Conservation (phyloP, 2,113 vertebrate genomes). For the Bufo bufo region DNA sequence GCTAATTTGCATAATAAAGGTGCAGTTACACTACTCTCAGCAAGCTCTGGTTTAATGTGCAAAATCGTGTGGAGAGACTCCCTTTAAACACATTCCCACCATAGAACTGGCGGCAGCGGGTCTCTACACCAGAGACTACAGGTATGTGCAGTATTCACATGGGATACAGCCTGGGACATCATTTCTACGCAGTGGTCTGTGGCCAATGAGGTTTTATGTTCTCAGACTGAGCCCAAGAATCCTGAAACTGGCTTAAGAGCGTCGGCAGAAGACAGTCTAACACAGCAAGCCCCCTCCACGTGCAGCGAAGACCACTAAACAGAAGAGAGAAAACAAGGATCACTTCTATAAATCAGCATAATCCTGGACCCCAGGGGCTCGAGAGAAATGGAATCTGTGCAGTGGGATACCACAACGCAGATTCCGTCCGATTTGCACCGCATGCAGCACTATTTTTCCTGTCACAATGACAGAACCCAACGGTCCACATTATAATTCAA, state of each 20-base stretch:
- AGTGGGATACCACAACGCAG: no score
- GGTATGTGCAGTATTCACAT: neutral
- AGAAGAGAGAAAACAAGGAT: neutral
- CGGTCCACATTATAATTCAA: no score
- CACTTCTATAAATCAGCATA: neutral
- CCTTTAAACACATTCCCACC: neutral
- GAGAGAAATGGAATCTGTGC: no score
- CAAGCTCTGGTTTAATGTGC: no score
- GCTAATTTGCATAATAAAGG: no score
- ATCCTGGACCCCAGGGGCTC: neutral
- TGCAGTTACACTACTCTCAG: no score
- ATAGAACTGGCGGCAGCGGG: neutral
- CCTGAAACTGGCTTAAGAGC: constrained; percentile 82
- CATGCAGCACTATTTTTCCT: no score
- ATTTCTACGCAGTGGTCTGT: neutral
- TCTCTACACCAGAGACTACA: no score
- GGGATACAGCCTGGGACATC: neutral
- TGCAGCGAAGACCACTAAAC: constrained; percentile 84
- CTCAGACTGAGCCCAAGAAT: constrained; percentile 61
- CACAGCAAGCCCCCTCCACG: constrained; percentile 83
- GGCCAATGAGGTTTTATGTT: neutral
- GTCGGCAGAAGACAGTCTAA: constrained; percentile 84
- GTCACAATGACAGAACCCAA: no score
- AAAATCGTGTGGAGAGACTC: no score
- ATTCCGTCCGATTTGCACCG: no score